Evolutionary conservation across 1,140 invertebrate genomes (phyloP).

Genomic region (Tenebrio molitor): DNA sequence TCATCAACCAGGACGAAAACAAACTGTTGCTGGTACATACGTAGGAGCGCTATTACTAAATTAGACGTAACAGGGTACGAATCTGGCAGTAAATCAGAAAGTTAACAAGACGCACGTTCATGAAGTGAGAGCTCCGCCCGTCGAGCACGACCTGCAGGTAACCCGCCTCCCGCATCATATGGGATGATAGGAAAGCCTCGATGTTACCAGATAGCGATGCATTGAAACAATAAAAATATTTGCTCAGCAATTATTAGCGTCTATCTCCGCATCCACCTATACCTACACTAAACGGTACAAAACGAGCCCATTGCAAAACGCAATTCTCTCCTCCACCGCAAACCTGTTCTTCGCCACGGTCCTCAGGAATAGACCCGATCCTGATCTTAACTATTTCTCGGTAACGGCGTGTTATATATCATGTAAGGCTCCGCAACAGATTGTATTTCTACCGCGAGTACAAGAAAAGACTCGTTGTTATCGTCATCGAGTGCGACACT

Average conservation of each 20-base stretch:
- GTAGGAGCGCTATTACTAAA: slow-evolving; percentile 43
- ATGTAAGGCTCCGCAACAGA: slow-evolving; percentile 27
- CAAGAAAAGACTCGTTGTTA: slow-evolving; percentile 17
- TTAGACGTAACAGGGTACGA: slow-evolving; percentile 46
- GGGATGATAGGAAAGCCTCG: slow-evolving; percentile 56
- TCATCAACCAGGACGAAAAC: slow-evolving; percentile 29
- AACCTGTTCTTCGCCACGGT: slow-evolving; percentile 24
- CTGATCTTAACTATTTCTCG: slow-evolving; percentile 39
- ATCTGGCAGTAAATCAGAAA: slow-evolving; percentile 63
- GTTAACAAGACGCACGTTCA: slow-evolving; percentile 65
- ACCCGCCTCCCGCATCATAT: slow-evolving; percentile 60
- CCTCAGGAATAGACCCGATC: slow-evolving; percentile 22
- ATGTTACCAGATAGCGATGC: slow-evolving; percentile 51
- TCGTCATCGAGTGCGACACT: slow-evolving; percentile 14
- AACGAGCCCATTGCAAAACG: slow-evolving; percentile 17
- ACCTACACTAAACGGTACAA: slow-evolving; percentile 44
- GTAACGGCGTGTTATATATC: slow-evolving; percentile 37
- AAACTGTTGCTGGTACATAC: slow-evolving; percentile 31
- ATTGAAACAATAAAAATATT: slow-evolving; percentile 62
- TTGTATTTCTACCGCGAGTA: slow-evolving; percentile 23
- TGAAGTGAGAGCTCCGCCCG: slow-evolving; percentile 62
- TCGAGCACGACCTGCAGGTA: slow-evolving; percentile 58
- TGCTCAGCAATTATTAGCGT: slow-evolving; percentile 60
- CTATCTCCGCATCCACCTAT: slow-evolving; percentile 25
- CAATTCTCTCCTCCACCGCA: slow-evolving; percentile 19